Evolutionary conservation across 1,140 invertebrate genomes (phyloP).

Genomic region (Lordiphosa mommai): DNA sequence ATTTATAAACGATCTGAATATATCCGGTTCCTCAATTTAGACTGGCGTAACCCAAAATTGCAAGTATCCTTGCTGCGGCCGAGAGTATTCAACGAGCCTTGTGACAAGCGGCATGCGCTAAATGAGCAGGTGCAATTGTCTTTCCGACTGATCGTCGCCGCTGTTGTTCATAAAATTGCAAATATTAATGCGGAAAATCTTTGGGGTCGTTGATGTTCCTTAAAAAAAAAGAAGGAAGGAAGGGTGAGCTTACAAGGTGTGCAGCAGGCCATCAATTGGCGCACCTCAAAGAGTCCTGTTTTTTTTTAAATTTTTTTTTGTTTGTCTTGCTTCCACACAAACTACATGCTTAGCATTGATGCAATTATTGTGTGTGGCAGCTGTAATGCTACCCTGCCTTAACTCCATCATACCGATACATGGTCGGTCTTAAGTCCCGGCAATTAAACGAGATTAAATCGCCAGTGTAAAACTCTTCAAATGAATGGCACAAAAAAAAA

Average conservation of each 20-base stretch:
- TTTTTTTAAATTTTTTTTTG: slow-evolving; percentile 6
- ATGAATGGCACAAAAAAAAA: slow-evolving; percentile 56
- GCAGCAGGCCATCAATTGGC: slow-evolving; percentile 44
- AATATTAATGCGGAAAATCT: slow-evolving; percentile 63
- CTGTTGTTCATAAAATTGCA: slow-evolving; percentile 45
- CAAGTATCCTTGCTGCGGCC: slow-evolving; percentile 4
- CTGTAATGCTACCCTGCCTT: slow-evolving; percentile 25
- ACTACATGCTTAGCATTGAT: slow-evolving; percentile 45
- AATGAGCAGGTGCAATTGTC: slow-evolving; percentile 51
- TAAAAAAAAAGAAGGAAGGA: slow-evolving; percentile 11
- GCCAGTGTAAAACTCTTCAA: slow-evolving; percentile 63
- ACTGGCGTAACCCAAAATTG: background rate
- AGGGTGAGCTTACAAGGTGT: slow-evolving; percentile 22
- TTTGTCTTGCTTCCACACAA: background rate
- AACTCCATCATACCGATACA: slow-evolving; percentile 2
- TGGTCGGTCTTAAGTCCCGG: slow-evolving; percentile 38
- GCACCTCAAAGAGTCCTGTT: slow-evolving; percentile 17
- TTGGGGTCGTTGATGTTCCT: slow-evolving; percentile 26
- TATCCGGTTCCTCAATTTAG: too few species aligned
- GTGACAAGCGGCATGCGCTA: slow-evolving; percentile 32
- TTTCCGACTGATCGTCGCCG: slow-evolving; percentile 2
- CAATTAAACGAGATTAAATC: slow-evolving; percentile 75
- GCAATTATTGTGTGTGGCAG: slow-evolving; percentile 44
- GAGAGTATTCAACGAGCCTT: slow-evolving; percentile 21
- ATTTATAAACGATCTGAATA: too few species aligned